These are phyloP conservation scores for Alethe castanea DNA, from an alignment of 2,113 vertebrate species.

Conservation along the genomic window DNA sequence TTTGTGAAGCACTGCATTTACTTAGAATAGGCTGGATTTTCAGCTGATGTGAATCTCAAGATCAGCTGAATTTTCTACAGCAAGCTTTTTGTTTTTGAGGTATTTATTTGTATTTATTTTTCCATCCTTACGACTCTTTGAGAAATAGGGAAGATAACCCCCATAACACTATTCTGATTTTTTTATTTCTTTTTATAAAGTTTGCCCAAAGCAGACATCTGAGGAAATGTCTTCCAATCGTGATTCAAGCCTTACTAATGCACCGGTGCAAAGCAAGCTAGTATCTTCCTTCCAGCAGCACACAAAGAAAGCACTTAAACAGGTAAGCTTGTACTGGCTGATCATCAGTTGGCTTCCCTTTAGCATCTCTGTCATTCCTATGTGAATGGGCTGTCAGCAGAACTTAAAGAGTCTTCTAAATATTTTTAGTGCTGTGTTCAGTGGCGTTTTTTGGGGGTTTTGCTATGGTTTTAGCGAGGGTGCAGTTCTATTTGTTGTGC, in stretches of 20 bases:
- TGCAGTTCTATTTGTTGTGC: background rate
- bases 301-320: constrained; percentile 87
- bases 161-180: constrained; percentile 39
- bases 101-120: background rate
- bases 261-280: constrained; percentile 80
- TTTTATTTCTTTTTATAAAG: constrained; percentile 65
- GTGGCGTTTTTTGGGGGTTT: background rate
- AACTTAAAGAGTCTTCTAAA: background rate
- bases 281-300: constrained; percentile 86
- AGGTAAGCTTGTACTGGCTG: constrained; percentile 71
- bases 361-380: background rate
- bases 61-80: background rate
- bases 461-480: accelerated
- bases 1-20: background rate
- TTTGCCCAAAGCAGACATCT: constrained; percentile 78
- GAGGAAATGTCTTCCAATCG: constrained; percentile 79
- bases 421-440: background rate
- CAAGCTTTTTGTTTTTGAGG: background rate
- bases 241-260: constrained; percentile 75
- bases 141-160: background rate
- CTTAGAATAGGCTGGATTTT: background rate
- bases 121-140: background rate
- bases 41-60: background rate
- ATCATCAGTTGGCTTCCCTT: background rate
- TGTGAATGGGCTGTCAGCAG: background rate